Conservation (phyloP, 23 tunicate species). For the Ciona savignyi region DNA sequence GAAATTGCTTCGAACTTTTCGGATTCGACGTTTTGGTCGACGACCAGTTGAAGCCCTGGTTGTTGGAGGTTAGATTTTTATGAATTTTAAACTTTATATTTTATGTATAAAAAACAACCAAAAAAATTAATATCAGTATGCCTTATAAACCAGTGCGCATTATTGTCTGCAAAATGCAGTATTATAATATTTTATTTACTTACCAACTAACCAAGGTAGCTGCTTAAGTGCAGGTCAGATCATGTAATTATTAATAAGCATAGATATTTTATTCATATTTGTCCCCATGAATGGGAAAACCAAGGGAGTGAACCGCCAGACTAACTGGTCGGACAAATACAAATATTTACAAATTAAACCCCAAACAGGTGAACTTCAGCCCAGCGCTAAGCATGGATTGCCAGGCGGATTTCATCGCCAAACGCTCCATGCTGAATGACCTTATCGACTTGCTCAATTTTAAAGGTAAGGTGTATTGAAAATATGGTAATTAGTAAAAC, state of each 20-base stretch:
- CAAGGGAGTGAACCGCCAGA: too few relatives aligned
- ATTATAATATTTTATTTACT: neutral
- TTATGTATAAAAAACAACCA: too few relatives aligned
- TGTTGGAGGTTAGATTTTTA: constrained; percentile 46
- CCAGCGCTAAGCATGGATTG: constrained; percentile 92
- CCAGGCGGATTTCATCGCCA: constrained; percentile 91
- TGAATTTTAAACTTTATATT: neutral
- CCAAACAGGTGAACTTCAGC: constrained; percentile 89
- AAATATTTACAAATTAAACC: too few relatives aligned
- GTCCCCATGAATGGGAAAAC: too few relatives aligned
- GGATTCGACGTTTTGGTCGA: constrained; percentile 84
- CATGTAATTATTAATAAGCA: too few relatives aligned
- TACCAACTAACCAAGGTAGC: neutral
- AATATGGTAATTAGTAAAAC: neutral
- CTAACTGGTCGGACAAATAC: too few relatives aligned
- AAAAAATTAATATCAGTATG: too few relatives aligned
- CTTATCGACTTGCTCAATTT: constrained; percentile 73
- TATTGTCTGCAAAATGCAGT: neutral
- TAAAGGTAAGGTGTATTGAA: constrained; percentile 26
- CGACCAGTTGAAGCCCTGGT: constrained; percentile 77
- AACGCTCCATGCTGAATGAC: constrained; percentile 76
- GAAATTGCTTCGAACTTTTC: constrained; percentile 82
- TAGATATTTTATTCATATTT: too few relatives aligned
- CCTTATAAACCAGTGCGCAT: neutral
- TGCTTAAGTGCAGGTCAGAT: too few relatives aligned